Conservation (phyloP, 2,113 vertebrate species). For the Xenopus tropicalis region DNA sequence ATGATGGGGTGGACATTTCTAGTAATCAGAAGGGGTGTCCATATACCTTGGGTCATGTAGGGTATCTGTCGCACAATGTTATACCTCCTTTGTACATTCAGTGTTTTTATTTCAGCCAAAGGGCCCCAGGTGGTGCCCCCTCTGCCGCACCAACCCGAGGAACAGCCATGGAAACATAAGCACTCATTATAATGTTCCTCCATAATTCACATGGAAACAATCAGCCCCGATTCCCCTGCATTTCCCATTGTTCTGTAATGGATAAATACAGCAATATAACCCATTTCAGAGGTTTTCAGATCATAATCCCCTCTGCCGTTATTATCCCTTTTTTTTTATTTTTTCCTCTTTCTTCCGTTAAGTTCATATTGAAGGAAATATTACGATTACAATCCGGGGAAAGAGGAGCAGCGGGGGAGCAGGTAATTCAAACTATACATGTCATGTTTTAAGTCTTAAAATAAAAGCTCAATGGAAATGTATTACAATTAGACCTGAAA, state of each 20-base stretch:
- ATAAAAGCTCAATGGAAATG: constrained; percentile 40
- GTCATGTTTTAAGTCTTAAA: constrained; percentile 43
- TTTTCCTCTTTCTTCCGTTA: neutral
- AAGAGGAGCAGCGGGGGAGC: constrained; percentile 14
- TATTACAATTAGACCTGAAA: constrained; percentile 36
- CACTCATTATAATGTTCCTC: too few species aligned
- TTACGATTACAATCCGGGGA: constrained; percentile 22
- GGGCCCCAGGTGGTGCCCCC: too few species aligned
- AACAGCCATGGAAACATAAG: too few species aligned
- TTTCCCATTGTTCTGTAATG: constrained; percentile 10
- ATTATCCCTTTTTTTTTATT: neutral
- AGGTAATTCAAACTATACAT: constrained; percentile 36
- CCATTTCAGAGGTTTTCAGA: constrained; percentile 14
- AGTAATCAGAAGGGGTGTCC: too few species aligned
- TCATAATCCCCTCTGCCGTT: constrained; percentile 27
- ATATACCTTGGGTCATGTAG: too few species aligned
- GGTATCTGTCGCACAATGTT: too few species aligned
- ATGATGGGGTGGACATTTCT: too few species aligned
- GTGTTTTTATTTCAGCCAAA: too few species aligned
- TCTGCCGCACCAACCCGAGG: too few species aligned
- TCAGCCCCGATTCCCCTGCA: too few species aligned
- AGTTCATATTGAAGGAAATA: constrained; percentile 35
- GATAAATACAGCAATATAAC: constrained; percentile 9
- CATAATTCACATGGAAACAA: too few species aligned
- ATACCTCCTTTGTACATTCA: too few species aligned